phyloP scores from a whole-genome alignment of 2,113 vertebrate species.

The Mesitornis unicolor region DNA sequence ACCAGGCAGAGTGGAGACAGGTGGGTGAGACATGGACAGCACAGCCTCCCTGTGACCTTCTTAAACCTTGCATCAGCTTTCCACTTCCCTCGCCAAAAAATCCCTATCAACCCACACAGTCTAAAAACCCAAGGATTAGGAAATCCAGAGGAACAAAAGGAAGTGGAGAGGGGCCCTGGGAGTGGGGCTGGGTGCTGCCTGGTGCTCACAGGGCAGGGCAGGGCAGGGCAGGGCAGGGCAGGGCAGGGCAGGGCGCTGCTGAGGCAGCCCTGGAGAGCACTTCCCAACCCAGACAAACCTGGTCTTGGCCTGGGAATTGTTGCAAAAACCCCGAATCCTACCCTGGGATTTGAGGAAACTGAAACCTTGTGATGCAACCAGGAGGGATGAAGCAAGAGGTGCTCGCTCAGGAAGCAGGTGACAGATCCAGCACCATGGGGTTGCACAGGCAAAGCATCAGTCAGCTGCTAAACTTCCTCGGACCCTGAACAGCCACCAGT shows the following conservation, averaged over 20 bases:
- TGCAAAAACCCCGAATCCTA: not conserved
- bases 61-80: not conserved
- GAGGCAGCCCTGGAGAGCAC: not conserved
- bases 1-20: not conserved
- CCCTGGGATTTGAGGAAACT: not conserved
- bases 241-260: not conserved
- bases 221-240: not conserved
- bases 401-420: not conserved
- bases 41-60: not conserved
- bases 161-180: not conserved
- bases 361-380: not conserved
- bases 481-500: not conserved
- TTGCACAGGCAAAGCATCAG: not conserved
- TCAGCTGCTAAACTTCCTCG: not conserved
- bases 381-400: not conserved
- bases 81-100: not conserved
- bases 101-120: not conserved
- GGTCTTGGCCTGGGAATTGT: not conserved
- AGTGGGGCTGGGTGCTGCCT: not conserved
- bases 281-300: not conserved
- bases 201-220: not conserved
- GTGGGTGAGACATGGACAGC: not conserved
- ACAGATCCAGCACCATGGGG: not conserved
- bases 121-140: not conserved
- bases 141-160: not conserved